Base-by-base conservation (phyloP, 2,888 invertebrate genomes). In the Microplitis manilae region DNA sequence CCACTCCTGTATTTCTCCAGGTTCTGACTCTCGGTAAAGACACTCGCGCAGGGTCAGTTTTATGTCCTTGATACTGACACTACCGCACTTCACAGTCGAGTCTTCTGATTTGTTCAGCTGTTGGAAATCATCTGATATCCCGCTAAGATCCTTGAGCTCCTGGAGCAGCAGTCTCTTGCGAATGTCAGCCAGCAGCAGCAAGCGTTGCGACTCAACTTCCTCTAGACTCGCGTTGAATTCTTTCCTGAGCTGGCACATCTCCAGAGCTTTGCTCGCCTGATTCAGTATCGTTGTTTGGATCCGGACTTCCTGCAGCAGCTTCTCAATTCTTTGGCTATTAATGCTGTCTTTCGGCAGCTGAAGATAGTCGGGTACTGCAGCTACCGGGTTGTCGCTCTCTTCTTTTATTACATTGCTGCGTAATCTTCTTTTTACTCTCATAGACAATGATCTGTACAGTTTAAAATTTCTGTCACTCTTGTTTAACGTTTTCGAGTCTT, bases 201-300 rank as follows among this genome's bases (percentile, higher is more conserved):
- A 85, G 1, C 91, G 88, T 81, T 92, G 92, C 0, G 91, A 92
- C 80, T 92, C 92, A 0, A 92, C 89, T 85, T 91, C 90, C 84
- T 92, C 92, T 0, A 86, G 81, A n/a, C 92, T 91, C 9, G 86
- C 87, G 71, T 89, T 87, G 78, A 92, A 89, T 79, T 91, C 90
- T 7, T 91, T 91, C 80, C 90, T 86, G 40, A 88, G 88, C 1
- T 90, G 88, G 77, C 92, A 92, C 30, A 91, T 85, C 15, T 84
- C 89, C 8, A 92, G 87, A 0, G 91, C 91, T 81, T 91, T 91
- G 2, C 89, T 88, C 6, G 91, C 85, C 82, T 92, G 92, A 50
- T 84, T 82, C 17, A 87, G 85, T 7, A 81, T 68, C 0, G 82
- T 83, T 50, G 87, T 84, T 62, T 87, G 85, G 5, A 86, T 78